Evolutionary conservation across 2,888 invertebrate genomes (phyloP).

Genomic region (Chloroclysta siterata): DNA sequence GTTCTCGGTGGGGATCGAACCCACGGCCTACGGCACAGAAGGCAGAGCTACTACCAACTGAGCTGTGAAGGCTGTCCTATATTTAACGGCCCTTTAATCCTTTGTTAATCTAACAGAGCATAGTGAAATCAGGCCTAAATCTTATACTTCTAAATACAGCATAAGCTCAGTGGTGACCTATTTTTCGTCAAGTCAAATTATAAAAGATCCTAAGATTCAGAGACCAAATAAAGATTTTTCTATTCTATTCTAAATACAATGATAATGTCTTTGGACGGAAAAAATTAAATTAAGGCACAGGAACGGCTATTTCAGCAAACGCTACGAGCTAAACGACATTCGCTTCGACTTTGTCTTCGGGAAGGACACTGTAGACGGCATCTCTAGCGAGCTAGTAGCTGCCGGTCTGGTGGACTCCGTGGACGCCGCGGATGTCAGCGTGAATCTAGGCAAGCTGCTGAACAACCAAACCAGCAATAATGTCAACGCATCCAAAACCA

Average conservation of each 20-base stretch:
- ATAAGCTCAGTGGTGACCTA: too few species aligned
- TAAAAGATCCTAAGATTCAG: too few species aligned
- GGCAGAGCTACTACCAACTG: too few species aligned
- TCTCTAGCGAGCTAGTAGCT: conserved; percentile 96
- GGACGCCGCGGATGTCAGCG: conserved; percentile 64
- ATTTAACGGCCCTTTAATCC: too few species aligned
- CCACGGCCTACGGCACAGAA: too few species aligned
- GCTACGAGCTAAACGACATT: conserved; percentile 97
- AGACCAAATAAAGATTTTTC: not conserved
- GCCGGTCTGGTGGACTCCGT: conserved; percentile 95
- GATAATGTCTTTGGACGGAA: conserved; percentile 2
- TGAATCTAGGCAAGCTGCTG: conserved; percentile 61
- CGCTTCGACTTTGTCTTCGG: conserved; percentile 97
- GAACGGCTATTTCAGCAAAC: conserved; percentile 85
- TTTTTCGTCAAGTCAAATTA: too few species aligned
- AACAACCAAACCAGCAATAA: conserved; percentile 40
- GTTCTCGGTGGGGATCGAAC: too few species aligned
- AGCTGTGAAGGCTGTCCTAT: too few species aligned
- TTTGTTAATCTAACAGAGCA: too few species aligned
- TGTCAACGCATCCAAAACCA: conserved; percentile 38
- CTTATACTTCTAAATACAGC: too few species aligned
- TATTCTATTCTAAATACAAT: not conserved
- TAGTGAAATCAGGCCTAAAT: too few species aligned
- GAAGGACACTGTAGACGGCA: conserved; percentile 95
- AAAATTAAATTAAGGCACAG: conserved; percentile 17